Percentiles rank a stretch among this genome's conserved stretches.
These are phyloP conservation scores for Cepaea hortensis DNA, from an alignment of 2,888 invertebrate species.

Conservation along the genomic window DNA sequence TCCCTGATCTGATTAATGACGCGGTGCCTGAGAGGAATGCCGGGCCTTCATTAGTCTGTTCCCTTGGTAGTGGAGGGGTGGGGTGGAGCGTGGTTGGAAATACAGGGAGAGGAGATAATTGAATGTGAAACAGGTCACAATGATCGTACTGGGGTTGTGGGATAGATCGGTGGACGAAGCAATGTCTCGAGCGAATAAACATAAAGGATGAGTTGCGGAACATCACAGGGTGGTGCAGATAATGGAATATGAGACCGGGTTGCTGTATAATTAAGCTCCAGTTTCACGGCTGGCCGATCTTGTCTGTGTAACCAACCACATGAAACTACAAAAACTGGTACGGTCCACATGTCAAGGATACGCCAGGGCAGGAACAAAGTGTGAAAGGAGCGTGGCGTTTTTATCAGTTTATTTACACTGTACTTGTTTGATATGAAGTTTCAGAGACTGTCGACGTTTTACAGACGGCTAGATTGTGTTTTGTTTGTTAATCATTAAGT, in stretches of 20 bases:
- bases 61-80: slow-evolving; percentile 22
- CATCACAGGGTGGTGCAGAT: background rate
- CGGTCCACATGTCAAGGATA: too few relatives aligned
- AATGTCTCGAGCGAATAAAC: background rate
- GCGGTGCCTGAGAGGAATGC: slow-evolving; percentile 43
- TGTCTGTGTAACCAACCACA: background rate
- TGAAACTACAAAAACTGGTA: too few relatives aligned
- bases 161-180: background rate
- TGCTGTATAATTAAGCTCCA: slow-evolving; percentile 24
- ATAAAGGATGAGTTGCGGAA: background rate
- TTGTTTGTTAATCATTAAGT: too few relatives aligned
- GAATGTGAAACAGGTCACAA: slow-evolving; percentile 1
- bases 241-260: slow-evolving; percentile 7
- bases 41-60: slow-evolving; percentile 42
- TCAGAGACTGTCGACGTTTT: too few relatives aligned
- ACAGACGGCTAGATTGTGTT: too few relatives aligned
- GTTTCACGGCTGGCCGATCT: slow-evolving; percentile 24
- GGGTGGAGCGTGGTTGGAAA: background rate
- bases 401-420: too few relatives aligned
- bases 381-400: too few relatives aligned
- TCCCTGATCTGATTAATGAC: slow-evolving; percentile 47
- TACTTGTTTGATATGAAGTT: too few relatives aligned
- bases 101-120: slow-evolving; percentile 4
- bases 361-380: too few relatives aligned
- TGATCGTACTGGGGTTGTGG: background rate